Percentiles rank a stretch among this genome's conserved stretches.
These are phyloP conservation scores for Pelobates fuscus DNA, from an alignment of 2,113 vertebrate species.

Conservation along the genomic window DNA sequence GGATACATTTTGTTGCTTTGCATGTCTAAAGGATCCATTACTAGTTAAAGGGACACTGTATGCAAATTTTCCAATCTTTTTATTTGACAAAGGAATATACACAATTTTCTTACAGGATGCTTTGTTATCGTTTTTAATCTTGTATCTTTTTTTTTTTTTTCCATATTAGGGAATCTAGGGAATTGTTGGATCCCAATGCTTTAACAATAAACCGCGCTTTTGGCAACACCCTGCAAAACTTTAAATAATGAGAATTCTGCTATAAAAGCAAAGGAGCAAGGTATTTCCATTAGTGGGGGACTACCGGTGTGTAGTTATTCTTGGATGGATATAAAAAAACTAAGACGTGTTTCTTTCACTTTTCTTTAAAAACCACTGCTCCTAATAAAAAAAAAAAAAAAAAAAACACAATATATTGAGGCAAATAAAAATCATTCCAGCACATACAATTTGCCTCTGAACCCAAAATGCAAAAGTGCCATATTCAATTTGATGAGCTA, in stretches of 20 bases:
- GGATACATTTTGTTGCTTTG: too few relatives aligned
- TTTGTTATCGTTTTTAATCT: too few relatives aligned
- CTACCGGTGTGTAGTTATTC: conserved; percentile 20
- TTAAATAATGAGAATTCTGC: conserved; percentile 26
- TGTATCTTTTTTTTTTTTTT: too few relatives aligned
- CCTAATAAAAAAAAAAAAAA: neutral
- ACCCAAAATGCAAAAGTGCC: conserved; percentile 19
- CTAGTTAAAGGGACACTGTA: too few relatives aligned
- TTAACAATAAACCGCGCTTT: conserved; percentile 26
- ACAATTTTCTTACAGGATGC: too few relatives aligned
- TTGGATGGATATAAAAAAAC: neutral
- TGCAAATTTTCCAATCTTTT: too few relatives aligned
- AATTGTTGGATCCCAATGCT: conserved; percentile 22
- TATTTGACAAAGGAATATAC: too few relatives aligned
- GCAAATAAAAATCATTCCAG: conserved; percentile 32
- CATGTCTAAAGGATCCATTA: too few relatives aligned
- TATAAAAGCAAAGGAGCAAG: conserved; percentile 21
- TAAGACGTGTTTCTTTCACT: conserved; percentile 28
- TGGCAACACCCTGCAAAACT: conserved; percentile 5
- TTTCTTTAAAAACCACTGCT: conserved; percentile 5
- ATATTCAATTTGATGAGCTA: conserved; percentile 20
- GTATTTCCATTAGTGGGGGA: conserved; percentile 7
- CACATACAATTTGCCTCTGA: conserved; percentile 9
- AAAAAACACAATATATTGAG: neutral
- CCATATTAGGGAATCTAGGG: too few relatives aligned